phyloP scores from a whole-genome alignment of 2,888 invertebrate genomes.

The Stenchaetothrips biformis region DNA sequence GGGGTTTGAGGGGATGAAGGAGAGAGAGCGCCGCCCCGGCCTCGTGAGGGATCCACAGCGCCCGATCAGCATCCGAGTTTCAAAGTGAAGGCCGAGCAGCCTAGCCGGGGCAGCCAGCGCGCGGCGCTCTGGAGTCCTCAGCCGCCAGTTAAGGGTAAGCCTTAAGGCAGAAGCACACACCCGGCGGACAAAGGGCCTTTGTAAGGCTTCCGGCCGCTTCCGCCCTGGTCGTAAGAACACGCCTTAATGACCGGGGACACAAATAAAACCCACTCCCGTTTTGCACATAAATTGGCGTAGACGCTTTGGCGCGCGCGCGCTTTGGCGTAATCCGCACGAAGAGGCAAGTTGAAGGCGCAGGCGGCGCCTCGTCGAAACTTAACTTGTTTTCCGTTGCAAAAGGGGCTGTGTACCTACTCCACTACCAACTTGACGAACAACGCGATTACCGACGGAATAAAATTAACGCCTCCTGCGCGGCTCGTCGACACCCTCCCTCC shows the following conservation, averaged over 20 bases:
- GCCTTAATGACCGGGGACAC: neutral
- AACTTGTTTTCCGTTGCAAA: conserved; percentile 15
- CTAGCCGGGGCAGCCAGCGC: neutral
- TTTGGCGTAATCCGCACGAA: neutral
- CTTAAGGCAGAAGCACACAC: neutral
- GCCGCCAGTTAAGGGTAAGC: neutral
- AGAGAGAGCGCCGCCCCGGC: neutral
- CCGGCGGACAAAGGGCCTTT: neutral
- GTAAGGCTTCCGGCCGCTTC: neutral
- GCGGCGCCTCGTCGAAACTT: neutral
- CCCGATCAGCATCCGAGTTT: neutral
- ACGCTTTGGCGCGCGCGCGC: neutral
- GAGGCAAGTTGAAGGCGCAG: neutral
- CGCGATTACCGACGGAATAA: conserved; percentile 2
- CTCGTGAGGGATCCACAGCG: neutral
- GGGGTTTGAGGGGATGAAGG: neutral
- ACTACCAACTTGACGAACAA: neutral
- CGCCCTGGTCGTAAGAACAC: neutral
- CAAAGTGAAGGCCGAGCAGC: neutral
- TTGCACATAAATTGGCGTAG: neutral
- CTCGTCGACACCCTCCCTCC: neutral
- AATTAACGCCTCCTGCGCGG: neutral
- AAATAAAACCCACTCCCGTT: neutral
- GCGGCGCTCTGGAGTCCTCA: neutral
- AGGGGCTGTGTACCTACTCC: conserved; percentile 1